Percentiles rank a stretch among this genome's conserved stretches.
Conservation (phyloP, 2,797 vertebrate genomes). For the Iguana delicatissima region DNA sequence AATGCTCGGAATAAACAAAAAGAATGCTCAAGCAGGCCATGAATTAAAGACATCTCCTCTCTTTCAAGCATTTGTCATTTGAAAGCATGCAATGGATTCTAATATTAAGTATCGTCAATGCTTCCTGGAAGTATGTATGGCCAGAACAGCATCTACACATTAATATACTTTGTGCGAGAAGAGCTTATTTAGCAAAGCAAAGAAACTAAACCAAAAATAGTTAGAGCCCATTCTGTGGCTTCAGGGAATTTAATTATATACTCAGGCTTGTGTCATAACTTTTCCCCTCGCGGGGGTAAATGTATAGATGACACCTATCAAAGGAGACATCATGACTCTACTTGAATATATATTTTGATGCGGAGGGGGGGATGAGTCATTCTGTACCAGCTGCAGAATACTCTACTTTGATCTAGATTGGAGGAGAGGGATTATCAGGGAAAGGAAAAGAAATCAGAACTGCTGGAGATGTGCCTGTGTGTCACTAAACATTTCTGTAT, state of each 20-base stretch:
- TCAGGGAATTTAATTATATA: conserved; percentile 34
- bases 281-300: background rate
- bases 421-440: background rate
- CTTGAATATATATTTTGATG: conserved; percentile 35
- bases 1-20: background rate
- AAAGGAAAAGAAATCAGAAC: rapidly evolving
- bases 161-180: background rate
- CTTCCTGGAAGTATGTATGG: background rate
- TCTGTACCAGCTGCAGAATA: rapidly evolving
- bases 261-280: rapidly evolving
- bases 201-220: conserved; percentile 6
- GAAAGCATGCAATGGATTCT: background rate
- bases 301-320: background rate
- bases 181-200: background rate
- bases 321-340: conserved; percentile 42
- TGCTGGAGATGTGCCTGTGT: background rate
- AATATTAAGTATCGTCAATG: background rate
- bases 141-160: background rate
- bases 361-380: conserved; percentile 38
- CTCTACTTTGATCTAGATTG: conserved; percentile 15
- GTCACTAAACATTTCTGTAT: background rate
- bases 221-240: background rate
- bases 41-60: background rate
- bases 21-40: background rate
- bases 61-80: background rate